These are phyloP conservation scores for Sebastes elongatus DNA, from an alignment of 2,797 vertebrate species.

Conservation along the genomic window DNA sequence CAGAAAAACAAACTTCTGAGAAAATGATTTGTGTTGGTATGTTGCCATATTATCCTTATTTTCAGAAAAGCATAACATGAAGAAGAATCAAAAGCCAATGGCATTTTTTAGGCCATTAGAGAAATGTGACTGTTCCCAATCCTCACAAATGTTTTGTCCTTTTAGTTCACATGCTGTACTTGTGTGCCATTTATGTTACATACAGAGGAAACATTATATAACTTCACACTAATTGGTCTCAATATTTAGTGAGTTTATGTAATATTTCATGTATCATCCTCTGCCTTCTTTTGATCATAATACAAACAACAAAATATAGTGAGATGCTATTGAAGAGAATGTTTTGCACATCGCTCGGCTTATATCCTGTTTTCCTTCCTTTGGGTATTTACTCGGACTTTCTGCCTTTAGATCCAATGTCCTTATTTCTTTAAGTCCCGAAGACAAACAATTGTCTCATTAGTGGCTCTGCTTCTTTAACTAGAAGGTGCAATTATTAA, in stretches of 20 bases:
- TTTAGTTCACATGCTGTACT: background rate
- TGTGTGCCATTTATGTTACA: background rate
- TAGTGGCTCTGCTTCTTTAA: too few relatives aligned
- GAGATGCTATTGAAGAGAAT: background rate
- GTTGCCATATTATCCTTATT: background rate
- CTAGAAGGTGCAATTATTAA: too few relatives aligned
- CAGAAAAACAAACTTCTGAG: background rate
- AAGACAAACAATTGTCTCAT: conserved; percentile 25
- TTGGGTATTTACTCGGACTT: conserved; percentile 4
- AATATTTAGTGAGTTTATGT: background rate
- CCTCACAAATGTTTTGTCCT: background rate
- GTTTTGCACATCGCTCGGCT: background rate
- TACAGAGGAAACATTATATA: background rate
- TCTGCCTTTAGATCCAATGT: background rate
- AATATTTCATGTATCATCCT: background rate
- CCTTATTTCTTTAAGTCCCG: conserved; percentile 16
- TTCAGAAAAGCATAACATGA: background rate
- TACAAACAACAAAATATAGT: background rate
- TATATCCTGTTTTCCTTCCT: background rate
- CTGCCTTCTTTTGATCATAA: background rate
- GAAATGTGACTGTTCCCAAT: background rate
- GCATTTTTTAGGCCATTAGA: background rate
- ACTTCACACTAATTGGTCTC: background rate
- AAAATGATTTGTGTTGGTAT: background rate
- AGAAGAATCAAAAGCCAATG: background rate